phyloP scores from a whole-genome alignment of 1,140 invertebrate genomes.

The Cotesia chilonis region DNA sequence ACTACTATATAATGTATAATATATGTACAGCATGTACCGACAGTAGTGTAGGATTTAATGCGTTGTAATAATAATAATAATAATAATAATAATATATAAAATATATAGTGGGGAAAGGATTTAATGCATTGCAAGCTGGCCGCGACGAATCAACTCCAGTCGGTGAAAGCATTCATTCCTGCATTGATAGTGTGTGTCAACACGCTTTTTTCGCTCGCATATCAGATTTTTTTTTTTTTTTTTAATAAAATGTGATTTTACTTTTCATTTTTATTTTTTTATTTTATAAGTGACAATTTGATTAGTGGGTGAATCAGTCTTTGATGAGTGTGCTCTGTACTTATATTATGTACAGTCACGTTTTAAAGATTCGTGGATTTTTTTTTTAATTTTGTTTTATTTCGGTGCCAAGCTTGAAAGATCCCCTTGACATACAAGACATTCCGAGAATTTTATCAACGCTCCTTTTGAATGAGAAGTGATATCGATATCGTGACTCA shows the following conservation, averaged over 20 bases:
- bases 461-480: not conserved
- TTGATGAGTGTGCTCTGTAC: constrained; percentile 41
- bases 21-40: too few relatives aligned
- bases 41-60: constrained; percentile 5
- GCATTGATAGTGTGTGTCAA: constrained; percentile 16
- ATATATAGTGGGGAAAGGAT: constrained; percentile 41
- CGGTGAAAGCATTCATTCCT: constrained; percentile 29
- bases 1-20: too few relatives aligned
- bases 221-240: not conserved
- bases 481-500: constrained; percentile 8
- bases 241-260: not conserved
- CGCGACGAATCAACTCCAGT: constrained; percentile 31
- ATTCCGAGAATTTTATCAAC: constrained; percentile 17
- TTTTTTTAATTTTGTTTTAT: constrained; percentile 6
- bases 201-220: not conserved
- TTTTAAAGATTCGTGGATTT: constrained; percentile 38
- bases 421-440: not conserved
- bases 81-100: constrained; percentile 13
- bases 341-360: constrained; percentile 40
- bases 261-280: too few relatives aligned
- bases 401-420: not conserved
- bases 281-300: constrained; percentile 44
- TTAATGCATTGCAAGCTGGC: constrained; percentile 23
- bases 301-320: constrained; percentile 49
- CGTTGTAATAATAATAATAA: not conserved